Evolutionary conservation across 2,888 invertebrate genomes (phyloP).

Genomic region (Andrena flavipes): DNA sequence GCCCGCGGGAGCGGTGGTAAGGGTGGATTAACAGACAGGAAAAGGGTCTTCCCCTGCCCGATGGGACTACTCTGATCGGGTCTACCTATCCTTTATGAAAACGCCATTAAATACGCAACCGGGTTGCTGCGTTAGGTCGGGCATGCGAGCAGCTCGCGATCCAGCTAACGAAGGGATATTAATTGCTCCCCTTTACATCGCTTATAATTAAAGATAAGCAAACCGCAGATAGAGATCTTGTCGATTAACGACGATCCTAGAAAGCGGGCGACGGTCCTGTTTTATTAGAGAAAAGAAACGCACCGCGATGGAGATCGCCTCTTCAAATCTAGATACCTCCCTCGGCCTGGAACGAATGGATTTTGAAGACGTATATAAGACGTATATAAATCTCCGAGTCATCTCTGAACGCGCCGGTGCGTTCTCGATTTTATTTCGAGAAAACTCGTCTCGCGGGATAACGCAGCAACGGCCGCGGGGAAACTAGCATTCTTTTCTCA

Average conservation of each 20-base stretch:
- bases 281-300: background rate
- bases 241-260: constrained; percentile 38
- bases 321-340: background rate
- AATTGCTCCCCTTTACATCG: constrained; percentile 28
- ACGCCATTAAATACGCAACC: constrained; percentile 8
- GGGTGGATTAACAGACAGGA: constrained; percentile 17
- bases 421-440: background rate
- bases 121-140: background rate
- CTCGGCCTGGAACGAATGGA: background rate
- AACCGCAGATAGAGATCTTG: constrained; percentile 6
- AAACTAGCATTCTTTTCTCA: background rate
- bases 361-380: no score
- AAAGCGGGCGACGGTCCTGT: constrained; percentile 33
- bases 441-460: background rate
- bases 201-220: constrained; percentile 28
- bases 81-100: constrained; percentile 21
- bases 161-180: constrained; percentile 52
- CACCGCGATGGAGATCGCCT: background rate
- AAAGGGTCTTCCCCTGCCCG: constrained; percentile 3
- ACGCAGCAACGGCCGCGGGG: background rate
- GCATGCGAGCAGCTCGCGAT: constrained; percentile 20
- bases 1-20: background rate
- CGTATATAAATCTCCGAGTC: no score
- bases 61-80: constrained; percentile 13
- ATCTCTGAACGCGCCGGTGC: background rate